Base-by-base conservation (phyloP, 2,113 vertebrate genomes). In the Salvelinus sp. region DNA sequence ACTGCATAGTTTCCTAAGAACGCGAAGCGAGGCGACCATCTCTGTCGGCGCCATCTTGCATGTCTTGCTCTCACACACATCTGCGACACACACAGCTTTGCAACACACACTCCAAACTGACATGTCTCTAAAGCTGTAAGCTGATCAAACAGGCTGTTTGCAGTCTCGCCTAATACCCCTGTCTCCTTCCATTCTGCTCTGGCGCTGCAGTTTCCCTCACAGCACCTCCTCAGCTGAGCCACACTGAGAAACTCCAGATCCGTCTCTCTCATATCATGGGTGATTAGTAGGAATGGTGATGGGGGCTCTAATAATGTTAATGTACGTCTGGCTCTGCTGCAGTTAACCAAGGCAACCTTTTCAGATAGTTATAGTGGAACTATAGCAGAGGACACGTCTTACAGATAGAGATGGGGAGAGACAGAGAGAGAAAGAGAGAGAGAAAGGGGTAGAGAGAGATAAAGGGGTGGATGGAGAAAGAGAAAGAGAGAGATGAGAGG, bases 61-160 rank as follows among this genome's bases (percentile, higher is more conserved):
- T 33, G 30, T 33, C 30, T 33, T 33, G 30, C 30, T 33, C 25
- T 18, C 27, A 33, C 65, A 67, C 25, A 67, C 65, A 13, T 16
- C 13, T 63, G 6, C 33, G 6, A 38, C 33, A 38, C 33, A 72
- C 0, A 68, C 28, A 83, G 5, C 25, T 20, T n/a, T 50, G 48
- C 48, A 50, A 60, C 47, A 62, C 60, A 64, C 57, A 58, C 33
- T 76, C 77, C 28, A 6, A 74, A 50, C 68, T 23, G 81, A 48
- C 77, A 81, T 58, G 80, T 74, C 84, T 86, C 83, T 82, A 83
- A 85, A 88, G 85, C 69, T 76, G 79, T 79, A 74, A 73, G 68
- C 80, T 86, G 82, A 90, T 88, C 83, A 88, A 86, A 83, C 79
- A 0, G 68, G 62, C 38, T 25, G 78, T 85, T 82, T 80, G 74